phyloP scores from a whole-genome alignment of 1,140 invertebrate species.

The Drosophila nebulosa region DNA sequence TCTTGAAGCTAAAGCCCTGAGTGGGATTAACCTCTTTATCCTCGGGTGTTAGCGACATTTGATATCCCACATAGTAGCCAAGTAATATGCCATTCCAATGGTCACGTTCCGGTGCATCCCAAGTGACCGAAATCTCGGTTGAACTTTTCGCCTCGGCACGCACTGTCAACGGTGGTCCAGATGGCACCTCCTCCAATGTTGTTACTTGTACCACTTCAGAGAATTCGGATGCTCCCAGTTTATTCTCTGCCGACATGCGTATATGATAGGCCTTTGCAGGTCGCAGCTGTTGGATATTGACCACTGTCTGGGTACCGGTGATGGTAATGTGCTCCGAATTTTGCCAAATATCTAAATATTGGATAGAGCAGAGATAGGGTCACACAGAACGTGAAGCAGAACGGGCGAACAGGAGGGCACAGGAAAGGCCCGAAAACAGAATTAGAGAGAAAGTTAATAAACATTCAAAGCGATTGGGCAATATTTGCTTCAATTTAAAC shows the following conservation, averaged over 20 bases:
- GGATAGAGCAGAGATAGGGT: too few relatives aligned
- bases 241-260: slow-evolving; percentile 93
- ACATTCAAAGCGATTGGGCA: too few relatives aligned
- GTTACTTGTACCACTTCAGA: slow-evolving; percentile 91
- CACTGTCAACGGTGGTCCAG: slow-evolving; percentile 91
- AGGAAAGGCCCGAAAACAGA: too few relatives aligned
- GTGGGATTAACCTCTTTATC: slow-evolving; percentile 78
- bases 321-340: slow-evolving; percentile 90
- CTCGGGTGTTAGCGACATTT: slow-evolving; percentile 83
- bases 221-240: slow-evolving; percentile 91
- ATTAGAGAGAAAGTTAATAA: not conserved
- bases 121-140: slow-evolving; percentile 92
- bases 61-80: slow-evolving; percentile 96
- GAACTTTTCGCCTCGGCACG: slow-evolving; percentile 93
- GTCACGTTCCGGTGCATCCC: slow-evolving; percentile 93
- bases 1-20: slow-evolving; percentile 86
- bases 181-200: slow-evolving; percentile 93
- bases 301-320: slow-evolving; percentile 88
- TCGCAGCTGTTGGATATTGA: slow-evolving; percentile 89
- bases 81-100: slow-evolving; percentile 95
- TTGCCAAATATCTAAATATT: slow-evolving; percentile 73
- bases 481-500: too few relatives aligned
- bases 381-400: too few relatives aligned
- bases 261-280: slow-evolving; percentile 95
- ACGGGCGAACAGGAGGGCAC: too few relatives aligned